Conservation (phyloP, 2,113 vertebrate species). For the Chiloscyllium plagiosum region DNA sequence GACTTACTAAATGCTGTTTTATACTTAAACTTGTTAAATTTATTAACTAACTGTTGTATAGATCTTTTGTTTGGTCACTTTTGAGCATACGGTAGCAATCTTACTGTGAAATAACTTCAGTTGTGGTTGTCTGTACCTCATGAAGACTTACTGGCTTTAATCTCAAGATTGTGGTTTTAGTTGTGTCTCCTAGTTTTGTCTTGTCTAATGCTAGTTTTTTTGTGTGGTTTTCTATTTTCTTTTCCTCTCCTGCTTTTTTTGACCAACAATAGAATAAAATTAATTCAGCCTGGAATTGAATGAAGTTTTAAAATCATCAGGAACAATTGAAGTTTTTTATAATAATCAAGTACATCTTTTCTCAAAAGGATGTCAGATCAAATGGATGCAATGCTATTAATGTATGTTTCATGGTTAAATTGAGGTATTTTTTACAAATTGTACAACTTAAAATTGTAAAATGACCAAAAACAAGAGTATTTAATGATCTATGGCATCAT, state of each 20-base stretch:
- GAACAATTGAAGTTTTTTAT: not conserved
- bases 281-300: not conserved
- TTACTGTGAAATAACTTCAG: not conserved
- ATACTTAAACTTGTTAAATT: not conserved
- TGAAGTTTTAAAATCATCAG: not conserved
- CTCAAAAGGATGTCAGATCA: not conserved
- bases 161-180: conserved; percentile 20
- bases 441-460: not conserved
- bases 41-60: not conserved
- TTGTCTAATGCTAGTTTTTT: not conserved
- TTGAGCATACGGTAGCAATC: not conserved
- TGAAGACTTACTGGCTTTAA: not conserved
- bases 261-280: not conserved
- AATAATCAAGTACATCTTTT: not conserved
- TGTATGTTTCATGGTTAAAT: not conserved
- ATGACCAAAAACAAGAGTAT: not conserved
- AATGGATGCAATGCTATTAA: not conserved
- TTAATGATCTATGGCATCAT: not conserved
- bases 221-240: conserved; percentile 23
- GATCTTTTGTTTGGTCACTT: not conserved
- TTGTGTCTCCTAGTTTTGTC: conserved; percentile 13
- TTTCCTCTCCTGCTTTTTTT: not conserved
- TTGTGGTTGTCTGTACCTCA: conserved; percentile 27
- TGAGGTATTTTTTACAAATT: not conserved
- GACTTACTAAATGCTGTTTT: not conserved